These are phyloP conservation scores for Drosophila seguyi DNA, from an alignment of 1,140 invertebrate species.

Conservation along the genomic window DNA sequence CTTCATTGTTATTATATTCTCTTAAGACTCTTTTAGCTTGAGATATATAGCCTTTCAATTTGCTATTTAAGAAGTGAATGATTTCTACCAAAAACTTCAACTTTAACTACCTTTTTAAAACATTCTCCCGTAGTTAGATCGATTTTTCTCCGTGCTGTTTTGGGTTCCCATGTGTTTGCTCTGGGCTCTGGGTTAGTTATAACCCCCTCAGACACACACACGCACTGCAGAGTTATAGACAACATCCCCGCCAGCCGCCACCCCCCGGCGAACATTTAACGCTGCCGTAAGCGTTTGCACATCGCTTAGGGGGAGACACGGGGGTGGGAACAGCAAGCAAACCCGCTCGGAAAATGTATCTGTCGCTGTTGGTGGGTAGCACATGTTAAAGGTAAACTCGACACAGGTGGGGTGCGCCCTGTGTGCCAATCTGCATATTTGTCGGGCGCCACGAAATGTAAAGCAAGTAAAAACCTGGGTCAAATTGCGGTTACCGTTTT, in stretches of 20 bases:
- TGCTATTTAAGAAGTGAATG: neutral
- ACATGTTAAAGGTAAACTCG: constrained; percentile 77
- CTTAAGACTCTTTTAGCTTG: too few species aligned
- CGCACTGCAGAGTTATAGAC: constrained; percentile 26
- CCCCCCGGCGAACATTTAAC: constrained; percentile 59
- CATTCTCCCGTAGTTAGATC: neutral
- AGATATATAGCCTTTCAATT: too few species aligned
- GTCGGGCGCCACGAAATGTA: constrained; percentile 72
- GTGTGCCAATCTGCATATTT: constrained; percentile 79
- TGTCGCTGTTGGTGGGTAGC: constrained; percentile 48
- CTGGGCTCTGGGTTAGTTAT: constrained; percentile 60
- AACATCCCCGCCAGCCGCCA: constrained; percentile 18
- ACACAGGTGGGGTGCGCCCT: constrained; percentile 29
- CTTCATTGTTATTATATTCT: neutral
- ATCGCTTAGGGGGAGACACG: neutral
- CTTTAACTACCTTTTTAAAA: neutral
- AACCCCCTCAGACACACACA: constrained; percentile 13
- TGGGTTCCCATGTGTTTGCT: constrained; percentile 45
- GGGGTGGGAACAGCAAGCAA: constrained; percentile 7
- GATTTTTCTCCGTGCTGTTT: constrained; percentile 20
- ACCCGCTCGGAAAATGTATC: constrained; percentile 45
- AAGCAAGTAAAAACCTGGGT: constrained; percentile 76
- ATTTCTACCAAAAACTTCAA: neutral
- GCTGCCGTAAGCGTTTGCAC: constrained; percentile 60
- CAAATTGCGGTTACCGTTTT: constrained; percentile 78